Conservation (phyloP, 2,888 invertebrate genomes). For the Gasteruption jaculator region DNA sequence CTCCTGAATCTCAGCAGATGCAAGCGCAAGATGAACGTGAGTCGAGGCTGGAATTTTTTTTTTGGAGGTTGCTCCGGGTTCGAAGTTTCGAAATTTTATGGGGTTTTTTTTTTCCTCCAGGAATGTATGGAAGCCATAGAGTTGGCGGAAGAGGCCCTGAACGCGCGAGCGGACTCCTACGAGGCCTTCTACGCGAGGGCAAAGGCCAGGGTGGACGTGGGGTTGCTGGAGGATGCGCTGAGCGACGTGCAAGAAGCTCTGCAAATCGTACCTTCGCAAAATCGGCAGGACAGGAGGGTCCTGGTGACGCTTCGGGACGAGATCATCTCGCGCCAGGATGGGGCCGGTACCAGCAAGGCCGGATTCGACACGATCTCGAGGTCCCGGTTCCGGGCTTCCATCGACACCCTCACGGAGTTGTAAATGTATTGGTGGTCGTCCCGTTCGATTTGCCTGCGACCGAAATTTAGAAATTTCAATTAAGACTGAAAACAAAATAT, state of each 20-base stretch:
- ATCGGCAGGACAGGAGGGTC: constrained; percentile 69
- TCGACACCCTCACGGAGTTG: constrained; percentile 46
- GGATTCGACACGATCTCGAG: constrained; percentile 27
- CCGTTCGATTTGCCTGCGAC: constrained; percentile 1
- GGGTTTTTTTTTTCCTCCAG: constrained; percentile 52
- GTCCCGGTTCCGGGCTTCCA: constrained; percentile 41
- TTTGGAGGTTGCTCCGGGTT: constrained; percentile 7
- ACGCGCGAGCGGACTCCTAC: constrained; percentile 80
- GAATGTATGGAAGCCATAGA: constrained; percentile 83
- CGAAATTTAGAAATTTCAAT: too few species aligned
- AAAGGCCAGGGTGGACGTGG: constrained; percentile 77
- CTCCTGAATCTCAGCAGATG: constrained; percentile 88
- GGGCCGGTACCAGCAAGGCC: constrained; percentile 38
- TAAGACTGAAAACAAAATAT: too few species aligned
- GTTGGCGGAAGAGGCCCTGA: constrained; percentile 80
- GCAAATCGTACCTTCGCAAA: constrained; percentile 63
- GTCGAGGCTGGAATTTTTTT: constrained; percentile 43
- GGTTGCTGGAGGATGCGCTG: constrained; percentile 69
- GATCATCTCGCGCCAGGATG: constrained; percentile 53
- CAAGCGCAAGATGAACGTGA: constrained; percentile 90
- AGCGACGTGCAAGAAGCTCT: constrained; percentile 80
- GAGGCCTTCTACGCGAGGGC: constrained; percentile 91
- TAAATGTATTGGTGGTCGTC: constrained; percentile 23
- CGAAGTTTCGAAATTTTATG: too few species aligned
- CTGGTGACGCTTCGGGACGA: constrained; percentile 73